Evolutionary conservation across 2,888 invertebrate species (phyloP).

Genomic region (Lottia gigantea): DNA sequence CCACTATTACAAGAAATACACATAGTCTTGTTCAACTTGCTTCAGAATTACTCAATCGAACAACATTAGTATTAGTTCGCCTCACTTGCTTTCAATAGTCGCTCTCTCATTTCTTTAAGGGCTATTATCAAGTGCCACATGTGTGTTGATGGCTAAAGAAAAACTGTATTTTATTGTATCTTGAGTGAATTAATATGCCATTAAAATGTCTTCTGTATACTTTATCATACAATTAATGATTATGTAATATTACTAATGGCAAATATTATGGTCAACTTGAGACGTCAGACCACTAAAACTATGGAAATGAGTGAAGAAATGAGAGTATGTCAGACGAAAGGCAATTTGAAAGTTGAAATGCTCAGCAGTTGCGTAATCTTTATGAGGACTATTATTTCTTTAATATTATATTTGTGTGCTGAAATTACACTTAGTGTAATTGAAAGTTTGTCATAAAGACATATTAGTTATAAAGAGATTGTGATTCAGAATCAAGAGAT

Average conservation of each 20-base stretch:
- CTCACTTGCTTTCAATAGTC: background rate
- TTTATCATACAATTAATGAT: background rate
- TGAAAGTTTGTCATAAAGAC: too few relatives aligned
- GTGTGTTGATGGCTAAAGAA: background rate
- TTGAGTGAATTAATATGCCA: background rate
- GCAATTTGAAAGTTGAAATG: too few relatives aligned
- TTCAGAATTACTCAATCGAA: constrained; percentile 7
- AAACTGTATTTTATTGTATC: background rate
- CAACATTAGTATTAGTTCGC: constrained; percentile 3
- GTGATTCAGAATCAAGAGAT: too few relatives aligned
- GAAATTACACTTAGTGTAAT: too few relatives aligned
- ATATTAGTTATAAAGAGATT: too few relatives aligned
- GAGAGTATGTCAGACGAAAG: too few relatives aligned
- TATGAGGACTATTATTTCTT: too few relatives aligned
- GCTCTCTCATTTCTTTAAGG: background rate
- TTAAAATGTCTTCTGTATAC: constrained; percentile 2
- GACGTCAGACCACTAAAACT: too few relatives aligned
- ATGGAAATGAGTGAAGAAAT: too few relatives aligned
- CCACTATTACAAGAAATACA: constrained; percentile 6
- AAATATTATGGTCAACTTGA: too few relatives aligned
- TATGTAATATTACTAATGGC: constrained; percentile 7
- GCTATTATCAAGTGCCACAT: constrained; percentile 3
- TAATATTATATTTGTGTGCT: too few relatives aligned
- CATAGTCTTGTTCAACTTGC: constrained; percentile 7
- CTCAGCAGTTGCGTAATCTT: too few relatives aligned